Evolutionary conservation across 2,888 invertebrate genomes (phyloP), one percentile per base, ranked within the genome.

Genomic region (Buathra laborator): DNA sequence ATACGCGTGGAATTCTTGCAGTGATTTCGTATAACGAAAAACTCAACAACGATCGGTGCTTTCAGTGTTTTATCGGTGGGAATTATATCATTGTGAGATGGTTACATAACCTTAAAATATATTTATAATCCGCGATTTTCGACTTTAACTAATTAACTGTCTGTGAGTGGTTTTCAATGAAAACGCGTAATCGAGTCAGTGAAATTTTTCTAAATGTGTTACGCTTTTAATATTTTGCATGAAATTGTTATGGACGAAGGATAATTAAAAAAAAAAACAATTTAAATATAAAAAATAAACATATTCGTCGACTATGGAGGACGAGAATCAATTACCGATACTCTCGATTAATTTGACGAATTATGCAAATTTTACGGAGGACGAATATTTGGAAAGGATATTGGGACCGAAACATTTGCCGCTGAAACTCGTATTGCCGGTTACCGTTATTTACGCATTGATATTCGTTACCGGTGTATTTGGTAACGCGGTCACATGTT

Each of bases 401-500:
- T 94, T 96, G 93, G 97, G 97, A 0, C 96, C 96, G 0, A 95
- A 96, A 68, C 94, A 95, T 62, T 92, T 96, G 81, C 95, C 96
- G 0, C 90, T 96, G 43, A 89, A 78, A n/a, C 81, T 91, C 43
- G 92, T 94, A 3, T 48, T 94, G 19, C 94, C 96, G 0, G 94
- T 97, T 43, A 97, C 97, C 0, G 94, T 96, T 66, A 95, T 97
- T 62, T 96, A 98, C 91, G 94, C 96, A 82, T 92, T 96, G 68
- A 97, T 98, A 84, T 98, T 98, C 93, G 94, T 98, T 71, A 97
- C 97, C 0, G 98, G 98, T 0, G 95, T 98, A 44, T 94, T 97
- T 48, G 98, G 98, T 6, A 98, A 98, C 92, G 94, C 97, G 24
- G 96, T 96, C 2, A 98, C 98, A 4, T 98, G 98, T 91, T 95